Conservation (phyloP, 2,113 vertebrate genomes). For the Passer domesticus region DNA sequence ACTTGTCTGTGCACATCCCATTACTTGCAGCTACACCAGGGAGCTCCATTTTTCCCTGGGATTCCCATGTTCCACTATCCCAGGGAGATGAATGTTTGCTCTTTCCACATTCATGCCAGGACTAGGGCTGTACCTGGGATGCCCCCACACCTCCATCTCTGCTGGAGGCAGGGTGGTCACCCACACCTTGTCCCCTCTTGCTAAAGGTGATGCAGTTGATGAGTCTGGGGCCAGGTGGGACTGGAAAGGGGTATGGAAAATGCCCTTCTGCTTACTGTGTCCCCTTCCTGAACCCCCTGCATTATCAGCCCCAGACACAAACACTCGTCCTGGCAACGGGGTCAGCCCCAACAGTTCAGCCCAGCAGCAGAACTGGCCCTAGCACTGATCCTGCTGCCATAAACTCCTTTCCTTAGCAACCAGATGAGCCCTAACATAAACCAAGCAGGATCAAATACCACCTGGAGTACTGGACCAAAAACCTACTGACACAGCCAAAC, state of each 20-base stretch:
- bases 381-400: background rate
- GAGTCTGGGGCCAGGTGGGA: background rate
- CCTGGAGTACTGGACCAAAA: background rate
- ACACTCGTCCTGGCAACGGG: background rate
- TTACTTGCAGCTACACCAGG: background rate
- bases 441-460: slow-evolving; percentile 13
- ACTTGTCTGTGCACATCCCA: background rate
- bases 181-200: background rate
- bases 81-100: fast-evolving
- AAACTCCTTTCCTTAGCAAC: slow-evolving; percentile 18
- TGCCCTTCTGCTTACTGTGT: background rate
- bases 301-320: background rate
- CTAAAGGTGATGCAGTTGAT: background rate
- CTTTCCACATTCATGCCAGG: background rate
- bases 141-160: background rate
- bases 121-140: background rate
- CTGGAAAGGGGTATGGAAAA: background rate
- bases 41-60: background rate
- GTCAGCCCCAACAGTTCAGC: background rate
- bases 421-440: slow-evolving; percentile 4
- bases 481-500: background rate
- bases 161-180: background rate
- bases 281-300: background rate
- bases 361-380: background rate
- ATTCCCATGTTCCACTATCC: background rate